These are phyloP conservation scores for Ptychobarbus kaznakovi DNA, from an alignment of 2,797 vertebrate genomes.

Conservation along the genomic window DNA sequence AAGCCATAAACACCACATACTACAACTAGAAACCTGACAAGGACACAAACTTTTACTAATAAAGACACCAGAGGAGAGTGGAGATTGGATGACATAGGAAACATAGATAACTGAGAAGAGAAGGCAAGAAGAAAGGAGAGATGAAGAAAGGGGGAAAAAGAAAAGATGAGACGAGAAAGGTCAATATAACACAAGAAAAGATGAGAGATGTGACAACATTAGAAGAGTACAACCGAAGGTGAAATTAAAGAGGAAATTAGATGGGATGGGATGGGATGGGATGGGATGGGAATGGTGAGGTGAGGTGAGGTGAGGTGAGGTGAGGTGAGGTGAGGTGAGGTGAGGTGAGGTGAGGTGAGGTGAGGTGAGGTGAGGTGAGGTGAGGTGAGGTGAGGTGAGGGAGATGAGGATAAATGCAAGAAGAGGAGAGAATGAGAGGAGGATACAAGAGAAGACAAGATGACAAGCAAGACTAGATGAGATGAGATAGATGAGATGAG, in stretches of 20 bases:
- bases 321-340: no score
- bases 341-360: no score
- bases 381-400: background rate
- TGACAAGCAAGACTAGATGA: background rate
- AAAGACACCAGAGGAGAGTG: slow-evolving; percentile 9
- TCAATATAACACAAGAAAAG: background rate
- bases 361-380: background rate
- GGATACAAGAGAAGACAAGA: background rate
- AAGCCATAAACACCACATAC: slow-evolving; percentile 44
- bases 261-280: no score
- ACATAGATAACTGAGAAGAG: background rate
- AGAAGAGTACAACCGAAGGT: background rate
- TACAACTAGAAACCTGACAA: slow-evolving; percentile 47
- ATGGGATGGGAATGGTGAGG: no score
- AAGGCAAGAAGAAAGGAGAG: background rate
- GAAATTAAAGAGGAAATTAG: background rate
- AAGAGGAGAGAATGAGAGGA: background rate
- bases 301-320: no score
- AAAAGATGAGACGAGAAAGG: background rate
- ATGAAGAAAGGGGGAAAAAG: background rate
- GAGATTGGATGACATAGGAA: background rate
- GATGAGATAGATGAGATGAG: background rate
- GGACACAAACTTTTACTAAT: slow-evolving; percentile 46
- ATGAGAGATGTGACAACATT: background rate
- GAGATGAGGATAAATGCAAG: background rate